Base-by-base conservation (phyloP, 2,113 vertebrate genomes). In the Sturnira hondurensis region DNA sequence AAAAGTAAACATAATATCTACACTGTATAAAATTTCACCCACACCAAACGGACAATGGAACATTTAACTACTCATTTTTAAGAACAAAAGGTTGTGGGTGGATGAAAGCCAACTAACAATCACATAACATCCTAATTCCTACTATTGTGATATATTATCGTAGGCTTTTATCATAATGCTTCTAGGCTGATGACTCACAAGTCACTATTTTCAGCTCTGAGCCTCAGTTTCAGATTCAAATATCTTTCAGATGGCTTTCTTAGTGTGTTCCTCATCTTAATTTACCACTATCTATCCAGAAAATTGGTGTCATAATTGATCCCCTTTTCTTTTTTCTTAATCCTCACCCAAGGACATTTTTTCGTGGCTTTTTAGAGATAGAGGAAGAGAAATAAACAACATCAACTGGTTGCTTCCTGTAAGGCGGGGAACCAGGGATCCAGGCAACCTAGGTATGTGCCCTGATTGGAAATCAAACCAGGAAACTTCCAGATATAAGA, bases 171-270 rank as follows among this genome's bases (percentile, higher is more conserved):
- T 81, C 93, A 82, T 43, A 93, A 71, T 93, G 85, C 7, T 16
- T 93, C 92, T 81, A 67, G 89, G 1, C 20, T 67, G 16, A 61
- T 86, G 41, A 71, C 36, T 93, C 43, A 58, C 36, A 92, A 61
- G 6, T 52, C 4, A 86, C 31, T 95, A 77, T 81, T 96, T 95
- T 74, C 80, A 96, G 36, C 38, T 93, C 50, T 92, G 31, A 86
- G 58, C 50, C 4, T 73, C 7, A 91, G 20, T 61, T 93, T 86
- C 63, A 92, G 16, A 95, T 94, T 85, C 71, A 91, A 82, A 16
- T 56, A 14, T 41, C 36, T 70, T 38, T 74, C 38, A 47, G 17
- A 94, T 26, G 47, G 20, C 22, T 89, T 91, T 88, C 31, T 84
- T 82, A 54, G 5, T 68, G 12, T 82, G 61, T 50, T 93, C 16